These are phyloP conservation scores for Zaprionus taronus DNA, from an alignment of 1,140 invertebrate species.

Conservation along the genomic window DNA sequence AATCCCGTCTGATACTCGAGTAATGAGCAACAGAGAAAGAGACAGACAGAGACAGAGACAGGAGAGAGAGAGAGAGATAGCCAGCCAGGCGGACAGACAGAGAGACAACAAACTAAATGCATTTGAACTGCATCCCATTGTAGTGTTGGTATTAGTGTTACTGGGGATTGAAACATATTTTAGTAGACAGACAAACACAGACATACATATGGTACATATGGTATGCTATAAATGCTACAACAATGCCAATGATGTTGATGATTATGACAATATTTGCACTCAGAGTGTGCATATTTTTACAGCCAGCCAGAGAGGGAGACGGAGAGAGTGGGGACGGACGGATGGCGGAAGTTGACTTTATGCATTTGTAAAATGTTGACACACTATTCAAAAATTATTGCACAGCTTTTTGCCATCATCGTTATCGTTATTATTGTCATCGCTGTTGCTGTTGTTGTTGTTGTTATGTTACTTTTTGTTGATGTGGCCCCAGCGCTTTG, in stretches of 20 bases:
- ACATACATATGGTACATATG: constrained; percentile 34
- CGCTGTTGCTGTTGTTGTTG: constrained; percentile 36
- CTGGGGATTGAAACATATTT: constrained; percentile 55
- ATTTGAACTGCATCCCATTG: constrained; percentile 50
- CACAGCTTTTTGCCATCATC: constrained; percentile 61
- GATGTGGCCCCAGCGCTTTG: constrained; percentile 28
- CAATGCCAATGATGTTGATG: constrained; percentile 69
- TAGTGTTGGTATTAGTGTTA: constrained; percentile 20
- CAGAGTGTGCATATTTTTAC: constrained; percentile 41
- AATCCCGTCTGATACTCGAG: constrained; percentile 64
- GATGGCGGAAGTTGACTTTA: constrained; percentile 76
- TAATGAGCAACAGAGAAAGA: constrained; percentile 47
- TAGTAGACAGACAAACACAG: constrained; percentile 30
- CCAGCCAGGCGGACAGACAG: neutral
- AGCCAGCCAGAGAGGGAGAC: neutral
- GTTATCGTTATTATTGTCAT: constrained; percentile 28
- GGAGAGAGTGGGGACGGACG: neutral
- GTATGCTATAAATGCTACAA: constrained; percentile 34
- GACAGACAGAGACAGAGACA: no score
- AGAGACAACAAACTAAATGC: constrained; percentile 44
- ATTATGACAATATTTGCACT: constrained; percentile 80
- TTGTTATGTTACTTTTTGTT: constrained; percentile 32
- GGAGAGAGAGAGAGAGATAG: constrained; percentile 7
- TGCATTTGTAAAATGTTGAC: constrained; percentile 79
- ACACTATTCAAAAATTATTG: constrained; percentile 81